Conservation (phyloP, 92 coral and sea anemone genomes). For the Parazoanthus swiftii region DNA sequence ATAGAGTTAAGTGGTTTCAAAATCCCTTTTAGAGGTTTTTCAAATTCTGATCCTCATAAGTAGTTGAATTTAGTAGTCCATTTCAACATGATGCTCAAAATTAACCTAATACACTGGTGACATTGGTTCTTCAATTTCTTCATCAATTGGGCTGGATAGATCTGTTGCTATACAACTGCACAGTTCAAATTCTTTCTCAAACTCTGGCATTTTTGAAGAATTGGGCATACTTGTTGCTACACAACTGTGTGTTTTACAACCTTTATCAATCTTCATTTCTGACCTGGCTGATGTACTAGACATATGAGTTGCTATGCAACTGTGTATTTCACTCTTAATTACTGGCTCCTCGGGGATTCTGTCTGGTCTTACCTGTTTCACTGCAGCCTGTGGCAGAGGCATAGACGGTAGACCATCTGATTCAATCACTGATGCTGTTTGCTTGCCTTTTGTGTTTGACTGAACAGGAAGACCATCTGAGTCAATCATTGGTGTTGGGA, state of each 20-base stretch:
- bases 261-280: not conserved
- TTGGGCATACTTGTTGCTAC: not conserved
- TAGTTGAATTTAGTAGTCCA: not conserved
- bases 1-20: too few species aligned
- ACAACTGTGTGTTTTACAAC: not conserved
- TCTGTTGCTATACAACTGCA: not conserved
- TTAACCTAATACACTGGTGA: constrained; percentile 23
- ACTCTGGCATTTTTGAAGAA: not conserved
- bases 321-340: not conserved
- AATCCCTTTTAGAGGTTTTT: too few species aligned
- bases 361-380: not conserved
- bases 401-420: too few species aligned
- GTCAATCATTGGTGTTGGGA: too few species aligned
- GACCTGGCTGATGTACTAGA: not conserved
- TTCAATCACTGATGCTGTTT: too few species aligned
- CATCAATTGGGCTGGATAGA: not conserved
- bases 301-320: not conserved
- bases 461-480: too few species aligned
- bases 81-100: not conserved
- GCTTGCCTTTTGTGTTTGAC: not conserved
- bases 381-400: not conserved
- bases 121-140: constrained; percentile 33
- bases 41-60: too few species aligned
- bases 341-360: not conserved
- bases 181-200: not conserved